Evolutionary conservation across 2,888 invertebrate species (phyloP).

Genomic region (Barypeithes pellucidus): DNA sequence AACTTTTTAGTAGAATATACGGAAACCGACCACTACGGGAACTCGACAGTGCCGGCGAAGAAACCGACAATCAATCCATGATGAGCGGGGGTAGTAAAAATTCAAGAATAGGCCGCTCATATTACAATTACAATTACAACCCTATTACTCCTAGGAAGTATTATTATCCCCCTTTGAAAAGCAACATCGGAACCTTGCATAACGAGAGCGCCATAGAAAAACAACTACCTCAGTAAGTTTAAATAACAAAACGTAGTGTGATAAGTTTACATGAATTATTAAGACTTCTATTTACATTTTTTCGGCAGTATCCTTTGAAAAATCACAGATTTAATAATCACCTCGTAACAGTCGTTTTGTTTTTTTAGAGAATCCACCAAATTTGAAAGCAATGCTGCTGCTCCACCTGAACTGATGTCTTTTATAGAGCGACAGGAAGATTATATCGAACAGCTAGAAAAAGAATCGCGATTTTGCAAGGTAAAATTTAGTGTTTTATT

Average conservation of each 20-base stretch:
- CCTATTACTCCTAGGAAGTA: slow-evolving; percentile 58
- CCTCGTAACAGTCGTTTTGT: too few species aligned
- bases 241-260: slow-evolving; percentile 25
- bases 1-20: slow-evolving; percentile 36
- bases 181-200: slow-evolving; percentile 44
- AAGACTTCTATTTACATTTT: too few species aligned
- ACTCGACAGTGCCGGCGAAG: slow-evolving; percentile 74
- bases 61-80: slow-evolving; percentile 74
- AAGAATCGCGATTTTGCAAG: slow-evolving; percentile 88
- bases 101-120: slow-evolving; percentile 58
- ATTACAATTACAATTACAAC: slow-evolving; percentile 59
- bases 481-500: slow-evolving; percentile 68
- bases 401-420: slow-evolving; percentile 82
- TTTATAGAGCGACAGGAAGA: slow-evolving; percentile 91
- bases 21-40: slow-evolving; percentile 70
- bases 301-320: too few species aligned
- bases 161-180: slow-evolving; percentile 58
- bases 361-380: slow-evolving; percentile 57
- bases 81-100: slow-evolving; percentile 68
- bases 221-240: slow-evolving; percentile 47
- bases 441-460: slow-evolving; percentile 89
- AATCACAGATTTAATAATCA: too few species aligned
- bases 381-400: slow-evolving; percentile 67
- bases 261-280: too few species aligned
- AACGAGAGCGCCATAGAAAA: slow-evolving; percentile 35